A percentile compares a stretch with the other conserved stretches of the same genome.
phyloP scores from a whole-genome alignment of 1,140 invertebrate species.

The Eubasilissa regina region DNA sequence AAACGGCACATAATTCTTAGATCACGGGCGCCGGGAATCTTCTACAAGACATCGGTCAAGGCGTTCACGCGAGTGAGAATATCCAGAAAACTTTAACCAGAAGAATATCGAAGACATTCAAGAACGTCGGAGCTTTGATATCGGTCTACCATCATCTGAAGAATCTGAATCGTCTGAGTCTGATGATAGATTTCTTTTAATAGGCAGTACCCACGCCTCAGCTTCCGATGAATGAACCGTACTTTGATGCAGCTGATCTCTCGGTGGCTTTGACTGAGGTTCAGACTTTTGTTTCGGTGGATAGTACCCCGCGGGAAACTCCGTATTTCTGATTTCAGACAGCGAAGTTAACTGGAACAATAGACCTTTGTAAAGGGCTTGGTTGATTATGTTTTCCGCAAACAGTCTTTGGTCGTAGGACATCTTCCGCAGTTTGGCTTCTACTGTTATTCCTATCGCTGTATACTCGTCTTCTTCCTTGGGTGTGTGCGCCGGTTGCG shows the following conservation, averaged over 20 bases:
- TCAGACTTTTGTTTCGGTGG: not conserved
- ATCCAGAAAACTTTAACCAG: no score
- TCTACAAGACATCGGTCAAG: no score
- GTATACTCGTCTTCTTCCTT: slow-evolving; percentile 58
- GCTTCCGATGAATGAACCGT: not conserved
- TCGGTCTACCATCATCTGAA: not conserved
- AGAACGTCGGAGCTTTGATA: not conserved
- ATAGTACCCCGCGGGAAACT: slow-evolving; percentile 47
- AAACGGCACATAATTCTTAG: no score
- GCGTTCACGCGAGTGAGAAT: no score
- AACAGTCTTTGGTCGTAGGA: slow-evolving; percentile 53
- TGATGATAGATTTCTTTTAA: slow-evolving; percentile 4
- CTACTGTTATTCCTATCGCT: slow-evolving; percentile 55
- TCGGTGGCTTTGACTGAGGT: not conserved
- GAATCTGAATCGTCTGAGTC: not conserved
- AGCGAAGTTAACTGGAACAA: slow-evolving; percentile 49
- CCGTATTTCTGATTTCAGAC: slow-evolving; percentile 51
- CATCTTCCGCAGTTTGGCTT: slow-evolving; percentile 59
- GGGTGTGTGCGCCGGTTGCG: not conserved
- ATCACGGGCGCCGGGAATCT: no score
- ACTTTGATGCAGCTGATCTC: not conserved
- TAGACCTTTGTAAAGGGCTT: slow-evolving; percentile 55
- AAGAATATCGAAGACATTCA: no score
- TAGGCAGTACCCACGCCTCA: not conserved
- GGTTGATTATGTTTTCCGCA: slow-evolving; percentile 59